Conservation (phyloP, 2,113 vertebrate species). For the Nothocercus julius region DNA sequence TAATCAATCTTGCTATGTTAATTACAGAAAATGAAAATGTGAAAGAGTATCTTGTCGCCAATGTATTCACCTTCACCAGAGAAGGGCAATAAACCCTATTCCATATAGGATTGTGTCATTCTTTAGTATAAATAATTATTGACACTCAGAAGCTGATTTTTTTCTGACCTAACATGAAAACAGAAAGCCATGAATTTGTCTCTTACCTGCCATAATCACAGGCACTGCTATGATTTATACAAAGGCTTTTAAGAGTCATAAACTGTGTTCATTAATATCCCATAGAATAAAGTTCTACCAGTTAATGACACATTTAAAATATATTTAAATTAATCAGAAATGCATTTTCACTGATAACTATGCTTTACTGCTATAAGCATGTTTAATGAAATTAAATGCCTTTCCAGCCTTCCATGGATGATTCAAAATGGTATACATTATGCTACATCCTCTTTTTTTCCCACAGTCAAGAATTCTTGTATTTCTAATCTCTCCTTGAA, state of each 20-base stretch:
- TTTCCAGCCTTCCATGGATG: neutral
- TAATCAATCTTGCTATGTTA: neutral
- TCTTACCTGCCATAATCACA: neutral
- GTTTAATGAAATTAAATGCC: slow-evolving; percentile 10
- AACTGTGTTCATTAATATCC: neutral
- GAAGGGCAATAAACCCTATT: neutral
- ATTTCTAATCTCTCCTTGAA: neutral
- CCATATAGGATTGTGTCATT: neutral
- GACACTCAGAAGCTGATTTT: neutral
- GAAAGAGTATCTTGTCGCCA: neutral
- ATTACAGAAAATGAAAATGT: slow-evolving; percentile 1
- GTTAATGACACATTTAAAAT: slow-evolving; percentile 9
- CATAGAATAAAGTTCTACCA: slow-evolving; percentile 7
- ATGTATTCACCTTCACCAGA: neutral
- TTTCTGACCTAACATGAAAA: neutral
- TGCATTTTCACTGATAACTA: neutral
- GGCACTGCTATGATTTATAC: neutral
- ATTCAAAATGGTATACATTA: neutral
- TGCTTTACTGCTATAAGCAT: neutral
- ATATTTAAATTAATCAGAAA: slow-evolving; percentile 17
- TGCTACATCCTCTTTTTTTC: neutral
- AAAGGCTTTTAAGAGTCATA: neutral
- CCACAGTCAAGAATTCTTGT: neutral
- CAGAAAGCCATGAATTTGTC: neutral
- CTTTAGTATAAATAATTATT: neutral